These are phyloP conservation scores for Melipona bicolor DNA, from an alignment of 2,888 invertebrate genomes.

Conservation along the genomic window DNA sequence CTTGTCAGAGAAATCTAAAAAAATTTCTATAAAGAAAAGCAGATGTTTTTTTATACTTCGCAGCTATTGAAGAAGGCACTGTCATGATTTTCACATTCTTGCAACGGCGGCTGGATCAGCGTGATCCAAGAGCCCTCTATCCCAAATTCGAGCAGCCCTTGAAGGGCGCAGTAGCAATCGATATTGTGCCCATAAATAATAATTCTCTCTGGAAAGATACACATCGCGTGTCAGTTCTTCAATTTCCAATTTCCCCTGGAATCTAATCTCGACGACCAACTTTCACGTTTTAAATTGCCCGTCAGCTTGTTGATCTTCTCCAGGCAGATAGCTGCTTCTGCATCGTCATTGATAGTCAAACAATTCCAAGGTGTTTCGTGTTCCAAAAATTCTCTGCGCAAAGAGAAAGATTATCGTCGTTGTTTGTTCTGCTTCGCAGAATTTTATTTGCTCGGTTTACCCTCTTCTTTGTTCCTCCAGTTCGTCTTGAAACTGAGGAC, in stretches of 20 bases:
- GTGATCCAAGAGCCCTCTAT: slow-evolving; percentile 86
- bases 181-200: slow-evolving; percentile 89
- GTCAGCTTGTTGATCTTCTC: slow-evolving; percentile 71
- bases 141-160: slow-evolving; percentile 87
- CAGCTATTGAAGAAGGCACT: slow-evolving; percentile 79
- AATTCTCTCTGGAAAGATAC: slow-evolving; percentile 76
- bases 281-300: slow-evolving; percentile 57
- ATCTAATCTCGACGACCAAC: slow-evolving; percentile 46
- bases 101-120: slow-evolving; percentile 86
- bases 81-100: slow-evolving; percentile 68
- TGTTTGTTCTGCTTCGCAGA: background rate
- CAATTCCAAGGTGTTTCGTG: slow-evolving; percentile 86
- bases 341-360: slow-evolving; percentile 86
- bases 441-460: slow-evolving; percentile 42
- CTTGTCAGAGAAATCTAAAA: no score
- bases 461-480: slow-evolving; percentile 45
- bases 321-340: slow-evolving; percentile 84
- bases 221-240: background rate
- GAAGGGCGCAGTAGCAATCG: slow-evolving; percentile 88
- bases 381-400: slow-evolving; percentile 48
- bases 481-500: slow-evolving; percentile 60
- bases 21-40: background rate
- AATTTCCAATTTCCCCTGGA: background rate
- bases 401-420: background rate
- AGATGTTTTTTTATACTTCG: slow-evolving; percentile 76